Evolutionary conservation across 2,113 vertebrate species (phyloP).

Genomic region (Antennarius striatus): DNA sequence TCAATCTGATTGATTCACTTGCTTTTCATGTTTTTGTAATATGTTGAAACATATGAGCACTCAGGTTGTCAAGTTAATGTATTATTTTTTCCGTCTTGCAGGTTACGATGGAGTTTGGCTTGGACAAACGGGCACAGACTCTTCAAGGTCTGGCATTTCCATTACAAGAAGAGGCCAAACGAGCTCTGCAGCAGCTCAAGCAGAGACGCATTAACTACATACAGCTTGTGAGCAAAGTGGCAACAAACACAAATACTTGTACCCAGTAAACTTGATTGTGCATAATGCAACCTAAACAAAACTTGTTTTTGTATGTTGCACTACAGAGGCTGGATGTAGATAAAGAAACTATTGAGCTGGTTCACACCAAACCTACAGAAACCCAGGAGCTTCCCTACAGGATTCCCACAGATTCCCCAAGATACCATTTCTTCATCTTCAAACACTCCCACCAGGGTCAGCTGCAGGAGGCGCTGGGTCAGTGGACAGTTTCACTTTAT

Average conservation of each 20-base stretch:
- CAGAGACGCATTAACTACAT: constrained; percentile 94
- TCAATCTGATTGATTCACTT: neutral
- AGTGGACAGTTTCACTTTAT: constrained; percentile 55
- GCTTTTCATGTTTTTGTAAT: neutral
- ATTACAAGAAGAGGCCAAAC: constrained; percentile 89
- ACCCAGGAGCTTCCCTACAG: constrained; percentile 87
- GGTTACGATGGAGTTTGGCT: constrained; percentile 94
- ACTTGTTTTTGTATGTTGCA: constrained; percentile 17
- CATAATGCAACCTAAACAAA: constrained; percentile 26
- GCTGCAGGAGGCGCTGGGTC: constrained; percentile 91
- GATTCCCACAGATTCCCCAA: constrained; percentile 89
- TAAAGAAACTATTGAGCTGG: constrained; percentile 92
- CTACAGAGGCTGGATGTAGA: constrained; percentile 91
- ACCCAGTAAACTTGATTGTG: neutral
- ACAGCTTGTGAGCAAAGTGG: constrained; percentile 85
- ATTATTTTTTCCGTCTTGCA: constrained; percentile 42
- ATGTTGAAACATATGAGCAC: neutral
- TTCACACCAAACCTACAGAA: constrained; percentile 92
- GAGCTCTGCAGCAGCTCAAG: constrained; percentile 89
- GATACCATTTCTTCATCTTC: constrained; percentile 97
- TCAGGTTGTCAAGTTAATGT: neutral
- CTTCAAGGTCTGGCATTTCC: constrained; percentile 95
- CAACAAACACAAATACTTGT: too few species aligned
- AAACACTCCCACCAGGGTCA: constrained; percentile 94
- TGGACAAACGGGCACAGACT: constrained; percentile 93